These are phyloP conservation scores for Prunella fulvescens DNA, from an alignment of 2,113 vertebrate genomes.

Conservation along the genomic window DNA sequence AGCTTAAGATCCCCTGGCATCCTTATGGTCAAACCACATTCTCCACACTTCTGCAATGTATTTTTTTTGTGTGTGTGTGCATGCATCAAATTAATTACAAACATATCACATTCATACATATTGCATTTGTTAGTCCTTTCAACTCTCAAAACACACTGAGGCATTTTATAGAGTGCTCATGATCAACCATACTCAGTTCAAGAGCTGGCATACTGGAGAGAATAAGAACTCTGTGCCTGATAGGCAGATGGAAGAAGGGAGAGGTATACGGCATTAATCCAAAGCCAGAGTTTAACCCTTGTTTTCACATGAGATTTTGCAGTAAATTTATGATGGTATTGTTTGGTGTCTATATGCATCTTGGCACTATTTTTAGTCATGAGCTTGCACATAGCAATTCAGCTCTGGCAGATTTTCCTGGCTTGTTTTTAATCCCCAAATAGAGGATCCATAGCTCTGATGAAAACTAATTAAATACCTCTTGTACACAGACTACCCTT, in stretches of 20 bases:
- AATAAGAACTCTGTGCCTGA: background rate
- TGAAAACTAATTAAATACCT: constrained; percentile 8
- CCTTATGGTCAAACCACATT: background rate
- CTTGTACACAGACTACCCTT: background rate
- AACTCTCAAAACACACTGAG: constrained; percentile 43
- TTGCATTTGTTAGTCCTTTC: constrained; percentile 23
- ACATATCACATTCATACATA: background rate
- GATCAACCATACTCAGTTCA: background rate
- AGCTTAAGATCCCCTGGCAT: constrained; percentile 4
- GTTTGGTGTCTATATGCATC: background rate
- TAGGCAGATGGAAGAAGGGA: background rate
- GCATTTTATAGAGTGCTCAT: background rate
- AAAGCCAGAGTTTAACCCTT: background rate
- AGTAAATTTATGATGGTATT: background rate
- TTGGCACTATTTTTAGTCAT: background rate
- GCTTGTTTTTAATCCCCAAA: background rate
- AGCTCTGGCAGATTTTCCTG: background rate
- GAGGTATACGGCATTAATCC: background rate
- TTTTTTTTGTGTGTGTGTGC: background rate
- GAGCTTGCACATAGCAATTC: background rate
- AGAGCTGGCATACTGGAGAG: background rate
- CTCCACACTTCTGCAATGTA: background rate
- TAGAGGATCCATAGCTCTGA: background rate
- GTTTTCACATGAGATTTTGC: background rate
- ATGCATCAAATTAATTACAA: constrained; percentile 35